These are phyloP conservation scores for Diorhabda elongata DNA, from an alignment of 1,140 invertebrate species.

Conservation along the genomic window DNA sequence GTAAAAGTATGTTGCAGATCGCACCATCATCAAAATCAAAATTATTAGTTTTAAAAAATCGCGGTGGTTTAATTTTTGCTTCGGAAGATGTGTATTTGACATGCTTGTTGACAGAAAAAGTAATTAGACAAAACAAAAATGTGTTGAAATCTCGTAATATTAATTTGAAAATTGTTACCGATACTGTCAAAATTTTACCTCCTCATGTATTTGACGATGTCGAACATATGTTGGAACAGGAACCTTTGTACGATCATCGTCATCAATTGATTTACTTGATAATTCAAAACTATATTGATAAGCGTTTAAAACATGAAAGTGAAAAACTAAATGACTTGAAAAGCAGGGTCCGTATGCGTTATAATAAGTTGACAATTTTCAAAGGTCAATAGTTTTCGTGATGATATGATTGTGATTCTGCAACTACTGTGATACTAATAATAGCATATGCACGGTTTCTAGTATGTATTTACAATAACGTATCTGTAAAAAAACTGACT, in stretches of 20 bases:
- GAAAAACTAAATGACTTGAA: background rate
- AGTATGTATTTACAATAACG: too few species aligned
- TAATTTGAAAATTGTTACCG: background rate
- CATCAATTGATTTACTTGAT: background rate
- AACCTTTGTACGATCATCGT: background rate
- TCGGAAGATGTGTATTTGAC: background rate
- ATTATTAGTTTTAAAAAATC: too few species aligned
- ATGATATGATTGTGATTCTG: too few species aligned
- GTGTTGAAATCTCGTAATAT: background rate
- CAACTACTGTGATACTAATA: too few species aligned
- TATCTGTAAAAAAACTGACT: too few species aligned
- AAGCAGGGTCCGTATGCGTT: background rate
- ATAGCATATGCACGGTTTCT: too few species aligned
- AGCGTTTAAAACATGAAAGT: background rate
- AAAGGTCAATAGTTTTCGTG: background rate
- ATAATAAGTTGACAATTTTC: background rate
- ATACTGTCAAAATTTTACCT: background rate
- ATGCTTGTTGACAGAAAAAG: background rate
- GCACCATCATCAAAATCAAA: background rate
- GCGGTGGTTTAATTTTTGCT: too few species aligned
- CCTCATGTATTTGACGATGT: background rate
- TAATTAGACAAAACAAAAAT: background rate
- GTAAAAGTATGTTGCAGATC: background rate
- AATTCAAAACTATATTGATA: background rate
- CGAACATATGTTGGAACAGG: background rate